phyloP scores from a whole-genome alignment of 2,888 invertebrate species.

The Syrista parreyssii region DNA sequence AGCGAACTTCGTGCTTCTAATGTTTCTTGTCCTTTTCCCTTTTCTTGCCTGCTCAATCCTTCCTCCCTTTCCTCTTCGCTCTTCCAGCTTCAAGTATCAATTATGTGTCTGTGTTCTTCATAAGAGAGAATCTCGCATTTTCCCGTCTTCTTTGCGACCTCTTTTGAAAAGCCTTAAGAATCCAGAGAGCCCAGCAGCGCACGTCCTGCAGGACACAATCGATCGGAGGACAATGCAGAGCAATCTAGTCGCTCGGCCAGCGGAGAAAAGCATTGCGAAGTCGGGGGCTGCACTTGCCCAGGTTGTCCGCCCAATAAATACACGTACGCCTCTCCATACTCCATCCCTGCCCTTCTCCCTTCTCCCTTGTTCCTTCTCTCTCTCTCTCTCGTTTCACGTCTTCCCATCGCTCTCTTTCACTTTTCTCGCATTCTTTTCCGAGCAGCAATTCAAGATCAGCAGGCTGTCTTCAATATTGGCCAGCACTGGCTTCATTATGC shows the following conservation, averaged over 20 bases:
- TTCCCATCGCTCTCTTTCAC: background rate
- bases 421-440: background rate
- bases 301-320: slow-evolving; percentile 16
- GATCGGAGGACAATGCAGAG: slow-evolving; percentile 45
- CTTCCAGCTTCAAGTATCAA: background rate
- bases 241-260: slow-evolving; percentile 33
- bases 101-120: background rate
- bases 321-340: slow-evolving; percentile 20
- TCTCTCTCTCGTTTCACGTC: slow-evolving; percentile 9
- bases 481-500: too few relatives aligned
- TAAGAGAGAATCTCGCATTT: background rate
- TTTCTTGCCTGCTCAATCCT: background rate
- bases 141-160: too few relatives aligned
- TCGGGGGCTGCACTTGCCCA: too few relatives aligned
- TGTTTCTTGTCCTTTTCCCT: background rate
- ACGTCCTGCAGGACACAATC: slow-evolving; percentile 34
- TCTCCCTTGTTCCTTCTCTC: background rate
- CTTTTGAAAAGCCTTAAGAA: background rate
- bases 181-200: background rate
- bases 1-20: background rate
- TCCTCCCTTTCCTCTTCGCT: slow-evolving; percentile 4
- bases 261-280: too few relatives aligned
- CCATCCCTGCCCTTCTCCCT: slow-evolving; percentile 5
- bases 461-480: too few relatives aligned
- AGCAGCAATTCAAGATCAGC: too few relatives aligned